Percentiles rank a stretch among this genome's conserved stretches.
Evolutionary conservation across 2,113 vertebrate genomes (phyloP).

Genomic region (Eidolon helvum): DNA sequence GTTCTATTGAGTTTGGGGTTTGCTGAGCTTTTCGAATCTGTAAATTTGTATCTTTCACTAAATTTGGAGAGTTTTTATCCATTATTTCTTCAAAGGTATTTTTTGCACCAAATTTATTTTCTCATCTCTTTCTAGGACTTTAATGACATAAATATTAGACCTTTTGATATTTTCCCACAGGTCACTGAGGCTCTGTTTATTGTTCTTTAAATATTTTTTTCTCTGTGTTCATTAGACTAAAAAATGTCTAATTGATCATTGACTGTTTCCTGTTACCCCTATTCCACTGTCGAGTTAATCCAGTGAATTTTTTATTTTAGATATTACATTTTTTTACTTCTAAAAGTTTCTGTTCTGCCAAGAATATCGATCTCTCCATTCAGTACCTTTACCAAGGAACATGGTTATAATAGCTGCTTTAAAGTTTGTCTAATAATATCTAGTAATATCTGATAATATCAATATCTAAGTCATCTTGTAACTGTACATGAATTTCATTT

Average conservation of each 20-base stretch:
- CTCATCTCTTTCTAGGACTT: background rate
- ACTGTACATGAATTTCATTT: too few species aligned
- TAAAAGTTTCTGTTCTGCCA: background rate
- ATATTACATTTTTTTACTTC: background rate
- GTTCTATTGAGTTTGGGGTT: background rate
- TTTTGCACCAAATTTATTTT: background rate
- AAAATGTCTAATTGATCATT: background rate
- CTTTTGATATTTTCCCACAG: background rate
- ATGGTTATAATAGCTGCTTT: background rate
- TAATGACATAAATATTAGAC: background rate
- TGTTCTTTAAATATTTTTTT: background rate
- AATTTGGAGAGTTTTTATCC: background rate
- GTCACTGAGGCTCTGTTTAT: background rate
- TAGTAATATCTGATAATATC: background rate
- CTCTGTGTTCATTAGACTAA: background rate
- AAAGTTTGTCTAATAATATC: background rate
- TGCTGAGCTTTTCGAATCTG: background rate
- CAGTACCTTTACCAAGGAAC: background rate
- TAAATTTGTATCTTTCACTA: background rate
- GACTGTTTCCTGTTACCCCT: background rate
- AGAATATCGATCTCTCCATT: background rate
- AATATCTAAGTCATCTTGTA: background rate
- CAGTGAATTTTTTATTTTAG: background rate
- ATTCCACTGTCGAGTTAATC: background rate
- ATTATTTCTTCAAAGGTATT: background rate